These are phyloP conservation scores for Rhamnusium bicolor DNA, from an alignment of 2,888 invertebrate species.

Conservation along the genomic window DNA sequence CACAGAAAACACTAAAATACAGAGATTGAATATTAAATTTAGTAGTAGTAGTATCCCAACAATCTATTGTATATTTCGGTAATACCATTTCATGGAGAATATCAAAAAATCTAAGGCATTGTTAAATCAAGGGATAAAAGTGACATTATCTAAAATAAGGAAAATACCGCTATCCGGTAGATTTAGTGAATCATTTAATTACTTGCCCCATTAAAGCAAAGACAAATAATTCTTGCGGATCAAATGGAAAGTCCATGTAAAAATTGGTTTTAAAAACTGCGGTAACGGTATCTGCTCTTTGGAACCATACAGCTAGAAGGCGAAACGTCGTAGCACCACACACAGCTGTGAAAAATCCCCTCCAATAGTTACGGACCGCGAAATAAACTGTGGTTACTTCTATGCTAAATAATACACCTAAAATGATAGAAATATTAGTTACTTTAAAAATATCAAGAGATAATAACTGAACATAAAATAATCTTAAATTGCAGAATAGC, in stretches of 20 bases:
- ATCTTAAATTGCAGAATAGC: too few species aligned
- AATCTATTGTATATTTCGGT: too few species aligned
- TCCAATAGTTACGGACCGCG: conserved; percentile 98
- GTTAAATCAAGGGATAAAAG: too few species aligned
- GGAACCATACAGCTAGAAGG: conserved; percentile 94
- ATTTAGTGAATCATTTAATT: neutral
- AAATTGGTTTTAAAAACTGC: conserved; percentile 95
- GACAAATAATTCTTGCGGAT: conserved; percentile 96
- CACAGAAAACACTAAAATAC: conserved; percentile 82
- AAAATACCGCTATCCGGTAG: too few species aligned
- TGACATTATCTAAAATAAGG: too few species aligned
- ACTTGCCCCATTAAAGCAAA: conserved; percentile 93
- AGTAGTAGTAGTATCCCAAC: too few species aligned
- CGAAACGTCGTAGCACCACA: conserved; percentile 97
- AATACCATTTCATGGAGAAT: too few species aligned
- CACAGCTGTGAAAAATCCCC: conserved; percentile 98
- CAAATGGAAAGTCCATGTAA: conserved; percentile 96
- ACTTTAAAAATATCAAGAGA: too few species aligned
- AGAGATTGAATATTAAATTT: neutral
- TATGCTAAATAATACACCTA: conserved; percentile 97
- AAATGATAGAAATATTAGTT: too few species aligned
- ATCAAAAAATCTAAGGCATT: too few species aligned
- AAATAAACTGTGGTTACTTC: conserved; percentile 99
- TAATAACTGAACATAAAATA: too few species aligned
- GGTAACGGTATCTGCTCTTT: conserved; percentile 93